Percentiles rank a stretch among this genome's conserved stretches.
Evolutionary conservation across 2,888 invertebrate species (phyloP).

Genomic region (Rhingia campestris): DNA sequence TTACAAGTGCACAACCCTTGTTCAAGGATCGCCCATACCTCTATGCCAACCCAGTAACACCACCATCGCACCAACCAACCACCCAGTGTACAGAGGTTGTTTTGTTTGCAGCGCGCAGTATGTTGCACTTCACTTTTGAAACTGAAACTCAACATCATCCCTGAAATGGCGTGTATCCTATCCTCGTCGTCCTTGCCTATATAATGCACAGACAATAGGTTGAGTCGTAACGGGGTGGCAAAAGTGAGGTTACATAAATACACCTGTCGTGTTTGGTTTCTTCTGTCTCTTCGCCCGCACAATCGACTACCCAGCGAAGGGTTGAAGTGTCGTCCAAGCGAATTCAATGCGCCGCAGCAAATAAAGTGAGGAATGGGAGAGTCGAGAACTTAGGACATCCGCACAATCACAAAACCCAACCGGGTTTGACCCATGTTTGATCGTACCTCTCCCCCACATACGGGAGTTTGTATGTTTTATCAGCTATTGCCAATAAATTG

Average conservation of each 20-base stretch:
- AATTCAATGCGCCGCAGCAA: constrained; percentile 65
- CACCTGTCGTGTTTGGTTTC: constrained; percentile 74
- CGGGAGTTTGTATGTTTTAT: constrained; percentile 52
- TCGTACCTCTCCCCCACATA: constrained; percentile 8
- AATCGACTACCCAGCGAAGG: constrained; percentile 8
- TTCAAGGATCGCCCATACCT: constrained; percentile 70
- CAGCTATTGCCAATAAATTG: constrained; percentile 79
- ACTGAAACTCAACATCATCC: constrained; percentile 51
- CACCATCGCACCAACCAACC: neutral
- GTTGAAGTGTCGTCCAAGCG: constrained; percentile 52
- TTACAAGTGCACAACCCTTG: constrained; percentile 74
- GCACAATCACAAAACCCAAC: constrained; percentile 68
- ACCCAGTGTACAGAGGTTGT: constrained; percentile 30
- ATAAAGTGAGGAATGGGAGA: constrained; percentile 59
- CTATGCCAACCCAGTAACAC: constrained; percentile 13
- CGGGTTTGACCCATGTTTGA: constrained; percentile 57
- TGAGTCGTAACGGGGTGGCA: constrained; percentile 39
- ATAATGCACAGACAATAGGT: constrained; percentile 3
- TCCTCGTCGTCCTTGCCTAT: neutral
- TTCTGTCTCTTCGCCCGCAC: constrained; percentile 58
- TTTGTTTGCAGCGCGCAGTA: constrained; percentile 64
- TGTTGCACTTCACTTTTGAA: constrained; percentile 70
- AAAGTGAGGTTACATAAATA: constrained; percentile 69
- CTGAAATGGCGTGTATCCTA: constrained; percentile 6
- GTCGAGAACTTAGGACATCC: constrained; percentile 67